Evolutionary conservation across 53 echinoderm and acorn worm species (phyloP), one percentile per base, ranked within the genome.

Genomic region (Hippasteria phrygiana): DNA sequence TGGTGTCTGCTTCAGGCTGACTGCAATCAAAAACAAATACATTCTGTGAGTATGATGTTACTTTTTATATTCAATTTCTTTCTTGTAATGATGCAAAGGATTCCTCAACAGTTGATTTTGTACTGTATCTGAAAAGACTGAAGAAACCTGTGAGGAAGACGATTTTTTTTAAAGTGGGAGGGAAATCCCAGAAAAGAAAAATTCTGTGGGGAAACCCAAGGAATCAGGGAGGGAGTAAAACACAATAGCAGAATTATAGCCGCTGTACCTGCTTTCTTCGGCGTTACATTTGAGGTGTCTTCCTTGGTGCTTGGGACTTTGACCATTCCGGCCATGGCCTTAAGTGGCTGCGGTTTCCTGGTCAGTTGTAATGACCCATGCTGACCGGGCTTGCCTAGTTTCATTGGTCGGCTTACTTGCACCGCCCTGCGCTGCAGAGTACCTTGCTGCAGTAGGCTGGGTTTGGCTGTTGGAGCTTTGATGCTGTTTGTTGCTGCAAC

Each of bases 271-370:
- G 62, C 29, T 75, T 74, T 88, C 77, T 88, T 88, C 16, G 81
- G 90, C 7, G 77, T 89, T 29, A 38, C 87, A 29, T 36, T 51
- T 0, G 35, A 7, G n/a, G 20, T 55, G 18, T 53, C 29, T 43
- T 74, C 22, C 1, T 62, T 46, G 55, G 43, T 28, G 16, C 46
- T 88, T 77, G 72, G 8, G 14, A 18, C 62, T 47, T 62, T 59
- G 13, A 32, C 43, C 56, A 55, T 24, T 40, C 36, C 48, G 24
- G 46, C 66, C 38, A 69, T 77, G n/a, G 91, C 91, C 55, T 91
- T 91, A 46, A 91, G 33, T 0, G 91, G 87, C 55, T 91, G 91
- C 0, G 78, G 78, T 50, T 78, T 91, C 39, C 54, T 77, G 33
- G 85, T 17, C 31, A 65, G 45, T 50, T 47, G 22, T 51, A 85